phyloP scores from a whole-genome alignment of 2,797 vertebrate genomes.

The Cyclopterus lumpus region DNA sequence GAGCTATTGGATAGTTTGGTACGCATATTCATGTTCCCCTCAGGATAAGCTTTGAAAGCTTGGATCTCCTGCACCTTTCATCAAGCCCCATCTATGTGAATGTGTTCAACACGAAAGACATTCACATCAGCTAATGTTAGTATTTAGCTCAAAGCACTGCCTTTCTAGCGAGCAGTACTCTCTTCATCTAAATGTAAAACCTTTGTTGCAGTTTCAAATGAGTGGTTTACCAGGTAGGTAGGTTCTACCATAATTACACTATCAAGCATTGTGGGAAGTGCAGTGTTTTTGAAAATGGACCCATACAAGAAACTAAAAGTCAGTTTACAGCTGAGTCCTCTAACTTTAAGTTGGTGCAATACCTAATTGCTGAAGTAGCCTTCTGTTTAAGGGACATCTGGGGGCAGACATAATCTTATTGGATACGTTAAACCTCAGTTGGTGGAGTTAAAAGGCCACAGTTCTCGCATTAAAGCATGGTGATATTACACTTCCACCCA shows the following conservation, averaged over 20 bases:
- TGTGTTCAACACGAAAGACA: neutral
- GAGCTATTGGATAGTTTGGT: neutral
- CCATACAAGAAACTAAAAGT: neutral
- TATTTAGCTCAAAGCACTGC: too few species aligned
- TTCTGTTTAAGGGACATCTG: constrained; percentile 5
- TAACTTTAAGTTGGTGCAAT: neutral
- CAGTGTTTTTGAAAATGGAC: neutral
- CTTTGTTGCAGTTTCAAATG: neutral
- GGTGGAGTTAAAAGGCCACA: neutral
- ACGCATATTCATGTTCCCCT: neutral
- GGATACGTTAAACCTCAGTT: neutral
- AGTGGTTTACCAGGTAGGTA: neutral
- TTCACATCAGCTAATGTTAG: neutral
- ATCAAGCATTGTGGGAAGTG: neutral
- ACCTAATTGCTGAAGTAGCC: neutral
- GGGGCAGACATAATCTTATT: neutral
- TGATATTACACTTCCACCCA: neutral
- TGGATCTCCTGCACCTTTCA: neutral
- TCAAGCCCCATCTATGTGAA: neutral
- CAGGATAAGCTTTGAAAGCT: neutral
- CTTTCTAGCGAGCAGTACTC: neutral
- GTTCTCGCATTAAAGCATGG: neutral
- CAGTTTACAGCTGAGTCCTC: neutral
- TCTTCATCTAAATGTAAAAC: neutral
- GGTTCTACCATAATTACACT: neutral